These are phyloP conservation scores for Schizaphis graminum DNA, from an alignment of 2,888 invertebrate species.

Conservation along the genomic window DNA sequence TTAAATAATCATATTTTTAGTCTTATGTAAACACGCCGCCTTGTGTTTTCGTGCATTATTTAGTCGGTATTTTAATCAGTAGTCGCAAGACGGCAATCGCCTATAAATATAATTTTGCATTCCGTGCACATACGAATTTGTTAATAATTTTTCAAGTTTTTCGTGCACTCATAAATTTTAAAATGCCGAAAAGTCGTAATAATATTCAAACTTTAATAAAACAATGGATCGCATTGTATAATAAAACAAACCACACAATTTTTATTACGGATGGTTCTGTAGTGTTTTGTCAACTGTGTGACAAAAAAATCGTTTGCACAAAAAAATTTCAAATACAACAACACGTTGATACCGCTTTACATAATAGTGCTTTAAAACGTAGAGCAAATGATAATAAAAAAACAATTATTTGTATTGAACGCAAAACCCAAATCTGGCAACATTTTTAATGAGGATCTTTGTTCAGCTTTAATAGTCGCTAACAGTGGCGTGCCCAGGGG, in stretches of 20 bases:
- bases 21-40: constrained; percentile 7
- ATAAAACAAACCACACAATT: no score
- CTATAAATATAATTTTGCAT: neutral
- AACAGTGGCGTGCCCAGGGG: no score
- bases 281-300: no score
- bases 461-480: constrained; percentile 15
- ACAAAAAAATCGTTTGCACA: neutral
- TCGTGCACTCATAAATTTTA: neutral
- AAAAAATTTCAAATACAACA: constrained; percentile 32
- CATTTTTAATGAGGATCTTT: constrained; percentile 36
- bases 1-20: no score
- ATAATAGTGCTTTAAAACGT: constrained; percentile 26
- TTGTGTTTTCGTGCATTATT: neutral
- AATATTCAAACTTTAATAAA: constrained; percentile 20
- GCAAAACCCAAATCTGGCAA: neutral
- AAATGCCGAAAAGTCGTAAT: neutral
- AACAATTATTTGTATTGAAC: constrained; percentile 29
- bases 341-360: constrained; percentile 32
- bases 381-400: constrained; percentile 23
- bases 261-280: no score
- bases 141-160: neutral
- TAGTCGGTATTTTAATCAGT: constrained; percentile 3
- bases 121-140: neutral
- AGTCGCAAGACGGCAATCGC: neutral
- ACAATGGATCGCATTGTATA: constrained; percentile 4